Evolutionary conservation across 2,797 vertebrate genomes (phyloP).

Genomic region (Sciurus carolinensis): DNA sequence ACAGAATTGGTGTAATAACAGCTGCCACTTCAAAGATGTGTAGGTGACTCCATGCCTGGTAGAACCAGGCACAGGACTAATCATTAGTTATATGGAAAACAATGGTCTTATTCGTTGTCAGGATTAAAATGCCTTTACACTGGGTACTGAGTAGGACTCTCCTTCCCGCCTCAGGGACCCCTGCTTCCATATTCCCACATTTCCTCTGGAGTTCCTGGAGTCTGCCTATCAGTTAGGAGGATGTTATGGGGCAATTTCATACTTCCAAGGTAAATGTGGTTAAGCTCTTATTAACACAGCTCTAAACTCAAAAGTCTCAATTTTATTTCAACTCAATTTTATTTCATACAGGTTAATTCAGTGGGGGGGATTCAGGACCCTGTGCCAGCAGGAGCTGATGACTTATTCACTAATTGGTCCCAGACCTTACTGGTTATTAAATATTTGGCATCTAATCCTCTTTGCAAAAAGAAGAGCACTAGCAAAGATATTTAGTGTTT

Average conservation of each 20-base stretch:
- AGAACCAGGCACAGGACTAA: neutral
- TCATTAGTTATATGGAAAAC: neutral
- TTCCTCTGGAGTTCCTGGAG: neutral
- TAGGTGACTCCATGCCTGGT: too few species aligned
- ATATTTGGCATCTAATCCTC: conserved; percentile 42
- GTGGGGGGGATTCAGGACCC: neutral
- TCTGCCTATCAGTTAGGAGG: too few species aligned
- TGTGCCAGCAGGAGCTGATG: neutral
- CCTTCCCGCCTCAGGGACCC: neutral
- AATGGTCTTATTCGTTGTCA: neutral
- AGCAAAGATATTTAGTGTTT: conserved; percentile 48
- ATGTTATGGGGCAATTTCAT: too few species aligned
- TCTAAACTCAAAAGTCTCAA: too few species aligned
- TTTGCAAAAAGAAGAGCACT: neutral
- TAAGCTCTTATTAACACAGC: too few species aligned
- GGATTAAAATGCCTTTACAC: neutral
- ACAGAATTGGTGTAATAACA: neutral
- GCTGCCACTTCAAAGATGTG: neutral
- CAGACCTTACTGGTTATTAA: conserved; percentile 14
- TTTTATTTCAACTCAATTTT: too few species aligned
- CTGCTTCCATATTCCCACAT: too few species aligned
- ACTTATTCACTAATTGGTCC: neutral
- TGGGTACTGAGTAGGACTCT: neutral
- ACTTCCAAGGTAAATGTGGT: too few species aligned
- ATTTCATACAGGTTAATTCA: neutral